phyloP scores from a whole-genome alignment of 2,797 vertebrate genomes.

The Limosa lapponica region DNA sequence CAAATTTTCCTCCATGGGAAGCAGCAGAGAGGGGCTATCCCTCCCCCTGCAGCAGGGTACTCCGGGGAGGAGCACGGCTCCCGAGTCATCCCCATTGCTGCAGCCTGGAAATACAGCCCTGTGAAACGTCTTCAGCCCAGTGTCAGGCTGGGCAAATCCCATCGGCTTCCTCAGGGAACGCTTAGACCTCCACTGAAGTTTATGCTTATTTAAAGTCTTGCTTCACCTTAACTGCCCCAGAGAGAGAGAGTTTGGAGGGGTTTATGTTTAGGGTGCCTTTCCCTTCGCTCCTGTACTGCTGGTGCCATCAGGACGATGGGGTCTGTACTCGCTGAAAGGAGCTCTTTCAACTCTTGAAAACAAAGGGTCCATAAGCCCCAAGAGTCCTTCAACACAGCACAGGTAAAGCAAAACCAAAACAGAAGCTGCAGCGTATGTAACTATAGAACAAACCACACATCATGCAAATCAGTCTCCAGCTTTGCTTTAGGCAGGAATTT shows the following conservation, averaged over 20 bases:
- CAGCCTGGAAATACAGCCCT: not conserved
- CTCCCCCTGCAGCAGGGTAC: not conserved
- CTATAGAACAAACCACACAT: not conserved
- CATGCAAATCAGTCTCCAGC: not conserved
- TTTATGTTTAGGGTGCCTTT: not conserved
- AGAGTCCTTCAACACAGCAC: not conserved
- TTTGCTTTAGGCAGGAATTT: not conserved
- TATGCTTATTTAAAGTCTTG: not conserved
- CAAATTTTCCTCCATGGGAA: not conserved
- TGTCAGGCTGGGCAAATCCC: not conserved
- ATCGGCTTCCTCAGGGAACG: not conserved
- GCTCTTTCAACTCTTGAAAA: not conserved
- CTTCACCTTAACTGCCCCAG: not conserved
- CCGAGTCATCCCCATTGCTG: not conserved
- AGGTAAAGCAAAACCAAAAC: not conserved
- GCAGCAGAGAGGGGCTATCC: not conserved
- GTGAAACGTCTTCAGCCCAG: not conserved
- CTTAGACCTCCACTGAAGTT: not conserved
- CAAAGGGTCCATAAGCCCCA: not conserved
- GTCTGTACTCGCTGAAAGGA: not conserved
- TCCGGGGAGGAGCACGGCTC: not conserved
- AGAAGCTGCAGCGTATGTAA: not conserved
- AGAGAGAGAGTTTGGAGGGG: not conserved
- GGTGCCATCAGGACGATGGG: not conserved
- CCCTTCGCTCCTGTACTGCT: not conserved